Percentiles rank a stretch among this genome's conserved stretches.
These are phyloP conservation scores for Atta texana DNA, from an alignment of 1,140 invertebrate species.

Conservation along the genomic window DNA sequence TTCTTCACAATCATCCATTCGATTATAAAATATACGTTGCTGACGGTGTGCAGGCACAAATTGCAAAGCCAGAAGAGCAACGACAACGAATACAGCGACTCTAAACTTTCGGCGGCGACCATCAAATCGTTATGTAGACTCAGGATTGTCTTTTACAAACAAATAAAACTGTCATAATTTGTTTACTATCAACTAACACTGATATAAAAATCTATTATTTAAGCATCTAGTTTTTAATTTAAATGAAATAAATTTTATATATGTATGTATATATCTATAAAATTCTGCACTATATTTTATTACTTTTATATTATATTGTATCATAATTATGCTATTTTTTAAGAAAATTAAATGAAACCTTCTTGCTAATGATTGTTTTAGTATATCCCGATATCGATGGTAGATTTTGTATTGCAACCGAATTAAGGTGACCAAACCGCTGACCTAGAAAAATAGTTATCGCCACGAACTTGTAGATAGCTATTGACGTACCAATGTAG, in stretches of 20 bases:
- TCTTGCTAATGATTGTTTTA: conserved; percentile 42
- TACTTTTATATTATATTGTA: background rate
- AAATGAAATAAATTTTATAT: background rate
- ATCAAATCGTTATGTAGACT: conserved; percentile 79
- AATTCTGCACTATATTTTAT: background rate
- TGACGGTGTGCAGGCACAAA: conserved; percentile 77
- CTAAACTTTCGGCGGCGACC: conserved; percentile 74
- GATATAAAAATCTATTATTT: background rate
- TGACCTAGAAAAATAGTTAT: conserved; percentile 77
- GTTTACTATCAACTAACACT: background rate
- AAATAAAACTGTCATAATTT: background rate
- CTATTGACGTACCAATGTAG: conserved; percentile 74
- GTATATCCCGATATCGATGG: conserved; percentile 48
- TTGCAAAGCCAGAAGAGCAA: conserved; percentile 80
- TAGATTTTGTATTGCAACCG: conserved; percentile 62
- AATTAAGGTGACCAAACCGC: conserved; percentile 80
- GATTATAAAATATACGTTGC: conserved; percentile 78
- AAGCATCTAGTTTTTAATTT: background rate
- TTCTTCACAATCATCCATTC: conserved; percentile 28
- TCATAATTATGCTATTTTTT: background rate
- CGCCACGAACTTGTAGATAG: conserved; percentile 79
- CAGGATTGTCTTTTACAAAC: conserved; percentile 77
- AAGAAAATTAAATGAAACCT: conserved; percentile 46
- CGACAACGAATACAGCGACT: conserved; percentile 75
- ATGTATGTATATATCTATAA: background rate